phyloP scores from a whole-genome alignment of 2,113 vertebrate genomes.

The Periophthalmus modestus region DNA sequence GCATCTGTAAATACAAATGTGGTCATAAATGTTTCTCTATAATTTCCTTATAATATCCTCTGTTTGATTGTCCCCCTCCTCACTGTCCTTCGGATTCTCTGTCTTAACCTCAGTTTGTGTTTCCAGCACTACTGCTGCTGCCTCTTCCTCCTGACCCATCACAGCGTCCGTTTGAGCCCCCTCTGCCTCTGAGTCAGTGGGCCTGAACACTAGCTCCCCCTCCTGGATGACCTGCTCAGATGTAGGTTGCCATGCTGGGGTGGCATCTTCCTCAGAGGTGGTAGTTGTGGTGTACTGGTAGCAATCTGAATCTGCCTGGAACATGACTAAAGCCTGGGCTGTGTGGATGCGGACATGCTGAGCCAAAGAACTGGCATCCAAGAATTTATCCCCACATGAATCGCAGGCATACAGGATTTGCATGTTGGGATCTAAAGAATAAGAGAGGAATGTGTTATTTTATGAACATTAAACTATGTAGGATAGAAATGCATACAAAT shows the following conservation, averaged over 20 bases:
- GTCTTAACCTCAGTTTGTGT: slow-evolving; percentile 22
- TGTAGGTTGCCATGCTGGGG: slow-evolving; percentile 82
- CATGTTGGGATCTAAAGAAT: slow-evolving; percentile 88
- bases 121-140: slow-evolving; percentile 1
- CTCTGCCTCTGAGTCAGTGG: slow-evolving; percentile 64
- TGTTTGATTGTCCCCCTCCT: slow-evolving; percentile 21
- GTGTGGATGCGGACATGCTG: slow-evolving; percentile 98
- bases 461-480: neutral
- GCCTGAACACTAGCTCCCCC: slow-evolving; percentile 84
- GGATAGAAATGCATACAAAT: neutral
- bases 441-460: neutral
- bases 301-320: slow-evolving; percentile 95
- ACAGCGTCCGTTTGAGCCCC: slow-evolving; percentile 26
- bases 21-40: neutral
- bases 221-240: slow-evolving; percentile 87
- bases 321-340: slow-evolving; percentile 96
- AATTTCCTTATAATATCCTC: slow-evolving; percentile 33
- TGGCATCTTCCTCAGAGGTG: slow-evolving; percentile 50
- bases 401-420: slow-evolving; percentile 96
- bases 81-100: slow-evolving; percentile 23
- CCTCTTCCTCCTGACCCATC: slow-evolving; percentile 29
- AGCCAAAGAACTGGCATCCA: slow-evolving; percentile 90
- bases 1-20: neutral
- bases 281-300: slow-evolving; percentile 89
- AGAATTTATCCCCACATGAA: slow-evolving; percentile 94